Conservation (phyloP, 2,888 invertebrate species). For the Tryphoninae sp. region DNA sequence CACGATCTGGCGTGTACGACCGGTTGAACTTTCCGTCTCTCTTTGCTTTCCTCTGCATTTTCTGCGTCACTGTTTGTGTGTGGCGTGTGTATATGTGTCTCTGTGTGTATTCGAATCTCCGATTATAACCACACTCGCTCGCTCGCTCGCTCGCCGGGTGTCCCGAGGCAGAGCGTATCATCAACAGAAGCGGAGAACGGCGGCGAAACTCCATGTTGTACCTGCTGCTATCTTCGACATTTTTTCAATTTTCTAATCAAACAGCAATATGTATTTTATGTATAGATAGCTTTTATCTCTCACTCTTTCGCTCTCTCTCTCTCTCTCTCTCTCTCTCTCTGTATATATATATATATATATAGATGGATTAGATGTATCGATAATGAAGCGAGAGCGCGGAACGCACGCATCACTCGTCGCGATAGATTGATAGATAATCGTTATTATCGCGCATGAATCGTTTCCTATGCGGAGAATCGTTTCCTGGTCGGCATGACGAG, state of each 20-base stretch:
- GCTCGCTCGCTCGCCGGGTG: background rate
- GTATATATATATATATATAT: too few relatives aligned
- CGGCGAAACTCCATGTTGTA: conserved; percentile 5
- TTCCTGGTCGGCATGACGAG: background rate
- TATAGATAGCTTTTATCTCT: background rate
- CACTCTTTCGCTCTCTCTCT: too few relatives aligned
- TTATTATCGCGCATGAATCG: conserved; percentile 53
- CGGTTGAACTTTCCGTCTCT: conserved; percentile 48
- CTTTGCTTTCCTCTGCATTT: conserved; percentile 4
- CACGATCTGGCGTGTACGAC: conserved; percentile 24
- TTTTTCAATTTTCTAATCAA: conserved; percentile 51
- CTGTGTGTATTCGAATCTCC: conserved; percentile 13
- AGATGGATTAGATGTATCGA: conserved; percentile 1
- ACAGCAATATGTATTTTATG: conserved; percentile 29
- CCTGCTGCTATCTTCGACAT: conserved; percentile 21
- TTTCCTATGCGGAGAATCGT: conserved; percentile 17
- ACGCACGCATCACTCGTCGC: conserved; percentile 21
- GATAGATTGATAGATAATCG: conserved; percentile 54
- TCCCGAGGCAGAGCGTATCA: conserved; percentile 39
- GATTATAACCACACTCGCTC: conserved; percentile 41
- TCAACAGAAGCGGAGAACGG: conserved; percentile 14
- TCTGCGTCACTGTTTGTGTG: background rate
- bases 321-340: too few relatives aligned
- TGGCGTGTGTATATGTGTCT: background rate
- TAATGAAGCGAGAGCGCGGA: conserved; percentile 40